Percentiles rank a stretch among this genome's conserved stretches.
Conservation (phyloP, 2,888 invertebrate genomes). For the Drosophila acutilabella region DNA sequence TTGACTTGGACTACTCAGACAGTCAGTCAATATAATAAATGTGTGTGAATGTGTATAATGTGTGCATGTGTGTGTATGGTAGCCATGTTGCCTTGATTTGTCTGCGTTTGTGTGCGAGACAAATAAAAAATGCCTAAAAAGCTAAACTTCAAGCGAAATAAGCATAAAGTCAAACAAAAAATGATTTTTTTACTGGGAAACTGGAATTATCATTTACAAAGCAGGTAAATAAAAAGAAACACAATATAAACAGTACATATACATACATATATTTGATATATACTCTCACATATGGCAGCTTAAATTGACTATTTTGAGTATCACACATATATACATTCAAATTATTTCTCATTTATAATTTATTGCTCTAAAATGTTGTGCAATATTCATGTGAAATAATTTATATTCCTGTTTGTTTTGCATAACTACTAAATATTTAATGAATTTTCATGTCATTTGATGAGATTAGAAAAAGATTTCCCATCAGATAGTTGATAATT, state of each 20-base stretch:
- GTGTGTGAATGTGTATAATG: background rate
- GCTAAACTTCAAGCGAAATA: slow-evolving; percentile 36
- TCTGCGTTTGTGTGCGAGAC: background rate
- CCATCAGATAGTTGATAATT: slow-evolving; percentile 6
- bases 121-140: slow-evolving; percentile 25
- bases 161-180: slow-evolving; percentile 45
- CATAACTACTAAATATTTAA: slow-evolving; percentile 10
- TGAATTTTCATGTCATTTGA: background rate
- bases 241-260: background rate
- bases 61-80: slow-evolving; percentile 10
- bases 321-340: too few species aligned
- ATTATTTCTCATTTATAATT: slow-evolving; percentile 11
- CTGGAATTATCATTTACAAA: slow-evolving; percentile 34
- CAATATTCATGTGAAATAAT: background rate
- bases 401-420: background rate
- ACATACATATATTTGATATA: background rate
- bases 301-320: background rate
- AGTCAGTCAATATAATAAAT: slow-evolving; percentile 66
- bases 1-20: slow-evolving; percentile 57
- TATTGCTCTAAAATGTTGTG: background rate
- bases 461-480: background rate
- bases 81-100: slow-evolving; percentile 13
- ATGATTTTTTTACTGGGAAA: slow-evolving; percentile 32
- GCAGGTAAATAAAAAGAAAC: slow-evolving; percentile 10
- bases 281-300: background rate